Evolutionary conservation across 2,888 invertebrate species (phyloP).

Genomic region (Anaspis maculata): DNA sequence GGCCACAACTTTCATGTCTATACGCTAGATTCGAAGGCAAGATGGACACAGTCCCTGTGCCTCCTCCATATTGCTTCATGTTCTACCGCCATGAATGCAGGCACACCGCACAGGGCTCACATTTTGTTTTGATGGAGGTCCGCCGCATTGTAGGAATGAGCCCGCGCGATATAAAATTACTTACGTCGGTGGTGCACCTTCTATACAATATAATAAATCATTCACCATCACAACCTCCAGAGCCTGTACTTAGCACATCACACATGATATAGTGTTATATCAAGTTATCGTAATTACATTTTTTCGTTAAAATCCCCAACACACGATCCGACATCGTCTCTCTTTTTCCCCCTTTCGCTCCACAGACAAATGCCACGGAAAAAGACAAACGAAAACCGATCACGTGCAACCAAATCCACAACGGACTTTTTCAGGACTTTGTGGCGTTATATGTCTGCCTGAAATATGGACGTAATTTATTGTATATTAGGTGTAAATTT

Average conservation of each 20-base stretch:
- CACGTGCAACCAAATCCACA: not conserved
- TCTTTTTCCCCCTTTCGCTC: conserved; percentile 4
- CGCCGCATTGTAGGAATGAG: conserved; percentile 12
- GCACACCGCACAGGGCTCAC: conserved; percentile 3
- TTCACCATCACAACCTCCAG: conserved; percentile 22
- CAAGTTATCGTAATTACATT: conserved; percentile 29
- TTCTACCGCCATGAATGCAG: conserved; percentile 7
- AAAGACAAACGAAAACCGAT: conserved; percentile 2
- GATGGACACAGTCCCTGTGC: no score
- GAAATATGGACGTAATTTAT: conserved; percentile 26
- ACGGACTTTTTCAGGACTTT: conserved; percentile 1
- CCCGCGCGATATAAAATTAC: conserved; percentile 16
- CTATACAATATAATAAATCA: conserved; percentile 31
- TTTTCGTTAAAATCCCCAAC: conserved; percentile 21
- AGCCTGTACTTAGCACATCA: conserved; percentile 38
- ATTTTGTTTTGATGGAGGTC: conserved; percentile 12
- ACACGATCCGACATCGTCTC: conserved; percentile 10
- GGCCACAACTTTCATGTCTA: no score
- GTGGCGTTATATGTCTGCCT: conserved; percentile 3
- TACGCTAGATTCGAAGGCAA: no score
- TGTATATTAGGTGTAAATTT: conserved; percentile 31
- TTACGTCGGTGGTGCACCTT: conserved; percentile 22
- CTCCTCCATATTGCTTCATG: conserved; percentile 5
- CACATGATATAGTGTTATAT: conserved; percentile 38
- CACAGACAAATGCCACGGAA: not conserved